Conservation (phyloP, 2,888 invertebrate genomes). For the Oscheius sp. region DNA sequence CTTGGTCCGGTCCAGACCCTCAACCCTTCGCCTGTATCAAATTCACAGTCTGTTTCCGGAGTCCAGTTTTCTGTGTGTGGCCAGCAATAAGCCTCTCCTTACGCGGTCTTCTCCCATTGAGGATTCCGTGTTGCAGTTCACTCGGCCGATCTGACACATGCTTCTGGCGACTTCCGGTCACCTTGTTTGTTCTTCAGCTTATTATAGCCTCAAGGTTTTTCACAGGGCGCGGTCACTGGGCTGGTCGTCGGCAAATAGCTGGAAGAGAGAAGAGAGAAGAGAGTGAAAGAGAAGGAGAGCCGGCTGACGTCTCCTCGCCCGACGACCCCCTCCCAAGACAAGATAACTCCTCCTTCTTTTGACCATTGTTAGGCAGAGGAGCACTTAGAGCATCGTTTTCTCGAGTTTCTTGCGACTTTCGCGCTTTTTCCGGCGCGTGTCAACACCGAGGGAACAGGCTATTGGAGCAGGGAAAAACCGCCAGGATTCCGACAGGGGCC, state of each 20-base stretch:
- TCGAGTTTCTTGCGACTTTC: conserved; percentile 26
- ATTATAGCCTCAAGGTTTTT: conserved; percentile 21
- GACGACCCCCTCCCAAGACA: no score
- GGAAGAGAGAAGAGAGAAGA: neutral
- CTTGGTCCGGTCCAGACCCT: conserved; percentile 7
- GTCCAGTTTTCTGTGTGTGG: conserved; percentile 22
- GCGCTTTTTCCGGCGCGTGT: conserved; percentile 21
- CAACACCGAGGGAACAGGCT: conserved; percentile 28
- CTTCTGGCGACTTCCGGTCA: conserved; percentile 24
- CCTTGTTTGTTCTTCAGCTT: conserved; percentile 19
- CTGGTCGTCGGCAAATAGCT: conserved; percentile 9
- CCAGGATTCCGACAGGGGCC: conserved; percentile 16
- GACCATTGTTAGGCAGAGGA: neutral
- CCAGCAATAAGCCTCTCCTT: conserved; percentile 1
- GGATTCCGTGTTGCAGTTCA: conserved; percentile 17
- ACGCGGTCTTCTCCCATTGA: neutral
- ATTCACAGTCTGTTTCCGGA: conserved; percentile 23
- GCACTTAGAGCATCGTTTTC: conserved; percentile 26
- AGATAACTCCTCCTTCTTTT: no score
- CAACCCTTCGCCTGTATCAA: conserved; percentile 23
- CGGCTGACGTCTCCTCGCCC: neutral
- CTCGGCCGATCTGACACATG: neutral
- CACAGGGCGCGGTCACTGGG: conserved; percentile 23
- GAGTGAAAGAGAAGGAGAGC: neutral
- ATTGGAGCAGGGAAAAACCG: conserved; percentile 26